Percentiles rank a stretch among this genome's conserved stretches.
These are phyloP conservation scores for Euzetes globulus DNA, from an alignment of 2,888 invertebrate species.

Conservation along the genomic window DNA sequence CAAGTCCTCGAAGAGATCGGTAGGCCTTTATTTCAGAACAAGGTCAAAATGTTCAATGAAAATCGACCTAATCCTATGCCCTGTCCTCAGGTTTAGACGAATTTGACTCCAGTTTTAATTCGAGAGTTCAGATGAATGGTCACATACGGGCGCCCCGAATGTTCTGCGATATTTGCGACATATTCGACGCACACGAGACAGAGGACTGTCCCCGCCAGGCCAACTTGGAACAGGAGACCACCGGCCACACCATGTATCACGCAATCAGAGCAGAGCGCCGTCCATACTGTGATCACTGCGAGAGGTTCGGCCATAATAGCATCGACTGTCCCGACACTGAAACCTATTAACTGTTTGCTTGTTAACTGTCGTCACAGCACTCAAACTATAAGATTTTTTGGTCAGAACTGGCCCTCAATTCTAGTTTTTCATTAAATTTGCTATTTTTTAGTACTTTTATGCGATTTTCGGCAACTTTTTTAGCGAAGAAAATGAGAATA, in stretches of 20 bases:
- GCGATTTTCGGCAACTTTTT: too few species aligned
- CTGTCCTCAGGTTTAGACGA: conserved; percentile 20
- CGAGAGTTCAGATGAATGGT: conserved; percentile 32
- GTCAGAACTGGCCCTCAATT: too few species aligned
- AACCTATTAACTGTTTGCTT: conserved; percentile 54
- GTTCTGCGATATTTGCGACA: conserved; percentile 96
- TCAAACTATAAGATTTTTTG: too few species aligned
- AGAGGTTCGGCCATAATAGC: conserved; percentile 83
- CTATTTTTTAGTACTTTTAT: too few species aligned
- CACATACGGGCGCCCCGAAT: conserved; percentile 60
- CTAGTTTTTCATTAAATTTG: too few species aligned
- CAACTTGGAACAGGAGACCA: conserved; percentile 47
- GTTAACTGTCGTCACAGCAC: too few species aligned
- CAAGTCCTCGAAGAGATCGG: conserved; percentile 38
- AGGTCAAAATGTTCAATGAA: not conserved
- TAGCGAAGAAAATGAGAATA: too few species aligned
- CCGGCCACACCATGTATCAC: conserved; percentile 46
- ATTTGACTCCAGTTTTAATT: conserved; percentile 28
- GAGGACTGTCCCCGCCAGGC: conserved; percentile 90
- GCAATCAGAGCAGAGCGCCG: conserved; percentile 52
- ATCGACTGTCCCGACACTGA: conserved; percentile 78
- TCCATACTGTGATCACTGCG: conserved; percentile 87
- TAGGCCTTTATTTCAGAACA: not conserved
- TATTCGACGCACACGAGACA: conserved; percentile 92
- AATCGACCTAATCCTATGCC: not conserved